Percentiles rank a stretch among this genome's conserved stretches.
Evolutionary conservation across 2,113 vertebrate genomes (phyloP).

Genomic region (Camelus bactrianus): DNA sequence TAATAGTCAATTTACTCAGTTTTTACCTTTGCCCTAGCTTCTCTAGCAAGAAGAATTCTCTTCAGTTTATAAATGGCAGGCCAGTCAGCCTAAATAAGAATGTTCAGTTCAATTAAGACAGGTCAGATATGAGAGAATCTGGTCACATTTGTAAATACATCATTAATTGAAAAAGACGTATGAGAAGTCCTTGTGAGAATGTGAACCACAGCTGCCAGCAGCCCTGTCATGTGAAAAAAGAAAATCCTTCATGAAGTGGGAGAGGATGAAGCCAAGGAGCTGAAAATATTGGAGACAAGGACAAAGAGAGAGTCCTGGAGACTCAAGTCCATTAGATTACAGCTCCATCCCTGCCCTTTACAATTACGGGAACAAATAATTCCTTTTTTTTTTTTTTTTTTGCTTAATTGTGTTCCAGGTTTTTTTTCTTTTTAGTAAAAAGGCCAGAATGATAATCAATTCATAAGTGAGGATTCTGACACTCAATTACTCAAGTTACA

Average conservation of each 20-base stretch:
- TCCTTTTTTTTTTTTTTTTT: too few species aligned
- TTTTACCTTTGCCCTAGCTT: neutral
- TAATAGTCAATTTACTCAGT: neutral
- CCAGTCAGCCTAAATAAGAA: neutral
- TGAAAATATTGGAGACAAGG: neutral
- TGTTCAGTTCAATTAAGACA: neutral
- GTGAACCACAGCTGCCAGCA: neutral
- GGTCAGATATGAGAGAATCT: neutral
- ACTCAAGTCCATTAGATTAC: neutral
- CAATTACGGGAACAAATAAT: neutral
- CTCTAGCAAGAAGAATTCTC: neutral
- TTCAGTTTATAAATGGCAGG: neutral
- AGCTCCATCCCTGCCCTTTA: neutral
- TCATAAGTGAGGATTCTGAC: neutral
- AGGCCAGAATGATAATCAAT: neutral
- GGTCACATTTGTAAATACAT: neutral
- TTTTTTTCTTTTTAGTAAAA: conserved; percentile 4
- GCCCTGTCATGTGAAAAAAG: neutral
- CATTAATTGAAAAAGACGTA: neutral
- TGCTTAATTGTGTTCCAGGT: neutral
- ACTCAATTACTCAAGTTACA: neutral
- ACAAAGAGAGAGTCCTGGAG: neutral
- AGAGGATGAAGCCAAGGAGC: neutral
- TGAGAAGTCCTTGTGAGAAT: neutral
- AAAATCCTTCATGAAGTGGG: neutral